Conservation (phyloP, 2,797 vertebrate species). For the Cetoscarus ocellatus region DNA sequence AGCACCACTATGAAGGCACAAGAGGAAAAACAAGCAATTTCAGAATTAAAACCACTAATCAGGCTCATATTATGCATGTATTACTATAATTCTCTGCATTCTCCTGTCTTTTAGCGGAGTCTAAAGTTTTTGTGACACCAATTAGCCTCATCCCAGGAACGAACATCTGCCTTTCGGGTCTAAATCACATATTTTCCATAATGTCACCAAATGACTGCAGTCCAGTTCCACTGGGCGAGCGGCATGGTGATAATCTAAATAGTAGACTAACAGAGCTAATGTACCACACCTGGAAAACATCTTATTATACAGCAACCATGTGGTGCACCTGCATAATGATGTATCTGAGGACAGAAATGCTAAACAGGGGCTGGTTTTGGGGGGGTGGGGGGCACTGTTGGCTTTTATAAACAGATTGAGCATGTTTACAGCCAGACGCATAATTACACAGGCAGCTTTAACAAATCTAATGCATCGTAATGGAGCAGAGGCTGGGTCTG, state of each 20-base stretch:
- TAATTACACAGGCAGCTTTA: constrained; percentile 6
- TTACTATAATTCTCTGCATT: neutral
- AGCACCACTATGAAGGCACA: neutral
- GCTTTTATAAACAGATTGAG: constrained; percentile 22
- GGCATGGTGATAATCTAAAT: constrained; percentile 11
- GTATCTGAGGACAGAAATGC: constrained; percentile 32
- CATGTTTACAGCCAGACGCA: constrained; percentile 16
- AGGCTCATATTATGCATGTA: neutral
- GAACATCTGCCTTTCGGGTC: constrained; percentile 9
- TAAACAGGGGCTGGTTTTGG: constrained; percentile 11
- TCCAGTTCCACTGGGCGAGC: constrained; percentile 17
- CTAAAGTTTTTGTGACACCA: constrained; percentile 7
- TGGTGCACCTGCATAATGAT: constrained; percentile 40
- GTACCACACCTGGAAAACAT: constrained; percentile 47
- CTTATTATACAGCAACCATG: constrained; percentile 39
- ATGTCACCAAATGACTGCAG: constrained; percentile 15
- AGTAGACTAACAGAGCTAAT: constrained; percentile 22
- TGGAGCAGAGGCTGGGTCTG: neutral
- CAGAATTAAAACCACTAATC: neutral
- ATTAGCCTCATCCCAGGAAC: neutral
- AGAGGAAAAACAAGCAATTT: neutral
- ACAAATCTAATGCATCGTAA: neutral
- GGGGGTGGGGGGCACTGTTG: neutral
- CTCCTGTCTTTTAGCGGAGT: neutral
- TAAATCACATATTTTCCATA: constrained; percentile 19